Conservation (phyloP, 2,888 invertebrate species). For the Meteorus colon region DNA sequence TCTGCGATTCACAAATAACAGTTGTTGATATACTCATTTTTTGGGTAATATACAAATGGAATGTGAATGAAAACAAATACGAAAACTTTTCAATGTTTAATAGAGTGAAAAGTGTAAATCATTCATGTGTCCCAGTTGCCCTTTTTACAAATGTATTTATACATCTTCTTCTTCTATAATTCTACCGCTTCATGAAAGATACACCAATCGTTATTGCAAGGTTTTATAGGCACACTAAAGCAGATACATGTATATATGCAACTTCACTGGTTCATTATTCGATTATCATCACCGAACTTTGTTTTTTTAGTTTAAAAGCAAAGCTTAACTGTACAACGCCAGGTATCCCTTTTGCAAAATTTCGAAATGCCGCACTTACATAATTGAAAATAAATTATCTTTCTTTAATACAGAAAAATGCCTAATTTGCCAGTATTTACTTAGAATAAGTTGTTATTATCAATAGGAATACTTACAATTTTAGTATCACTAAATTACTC, state of each 20-base stretch:
- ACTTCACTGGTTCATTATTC: constrained; percentile 43
- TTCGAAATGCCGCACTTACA: neutral
- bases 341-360: neutral
- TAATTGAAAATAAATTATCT: neutral
- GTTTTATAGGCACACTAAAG: constrained; percentile 34
- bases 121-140: neutral
- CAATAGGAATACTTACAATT: too few species aligned
- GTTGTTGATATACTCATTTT: neutral
- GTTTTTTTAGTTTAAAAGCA: constrained; percentile 19
- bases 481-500: too few species aligned
- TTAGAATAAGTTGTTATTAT: too few species aligned
- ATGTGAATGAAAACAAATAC: neutral
- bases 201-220: constrained; percentile 40
- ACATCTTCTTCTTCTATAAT: constrained; percentile 27
- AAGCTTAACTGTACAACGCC: neutral
- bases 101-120: neutral
- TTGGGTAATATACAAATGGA: neutral
- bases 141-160: neutral
- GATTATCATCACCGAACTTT: constrained; percentile 20
- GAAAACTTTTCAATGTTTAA: neutral
- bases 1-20: constrained; percentile 66
- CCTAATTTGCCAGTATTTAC: too few species aligned
- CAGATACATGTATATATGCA: neutral
- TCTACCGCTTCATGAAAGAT: constrained; percentile 51
- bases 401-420: neutral